These are phyloP conservation scores for Epinephelus cyanopodus DNA, from an alignment of 2,113 vertebrate genomes.

Conservation along the genomic window DNA sequence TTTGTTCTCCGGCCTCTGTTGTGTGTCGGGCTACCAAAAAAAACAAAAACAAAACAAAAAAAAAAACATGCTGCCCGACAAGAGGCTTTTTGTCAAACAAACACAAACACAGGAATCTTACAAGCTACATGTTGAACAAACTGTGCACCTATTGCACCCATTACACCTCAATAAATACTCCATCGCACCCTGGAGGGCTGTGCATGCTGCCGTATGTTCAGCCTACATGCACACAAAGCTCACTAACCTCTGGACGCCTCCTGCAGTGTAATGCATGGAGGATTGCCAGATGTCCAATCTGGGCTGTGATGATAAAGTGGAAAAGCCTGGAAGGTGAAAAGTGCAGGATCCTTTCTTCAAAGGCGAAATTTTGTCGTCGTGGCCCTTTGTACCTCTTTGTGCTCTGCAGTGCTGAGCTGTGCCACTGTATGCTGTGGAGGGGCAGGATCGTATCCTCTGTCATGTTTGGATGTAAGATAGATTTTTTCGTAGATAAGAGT, in stretches of 20 bases:
- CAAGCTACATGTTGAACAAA: slow-evolving; percentile 39
- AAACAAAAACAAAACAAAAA: not conserved
- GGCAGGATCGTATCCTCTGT: not conserved
- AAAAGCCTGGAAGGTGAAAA: slow-evolving; percentile 53
- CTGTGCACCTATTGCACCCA: slow-evolving; percentile 28
- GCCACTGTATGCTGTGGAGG: not conserved
- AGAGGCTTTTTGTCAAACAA: slow-evolving; percentile 24
- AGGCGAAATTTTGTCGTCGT: slow-evolving; percentile 3
- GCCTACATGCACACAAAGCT: slow-evolving; percentile 31
- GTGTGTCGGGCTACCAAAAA: slow-evolving; percentile 6
- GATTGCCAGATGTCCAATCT: slow-evolving; percentile 52
- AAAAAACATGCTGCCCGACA: not conserved
- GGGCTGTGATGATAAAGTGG: slow-evolving; percentile 48
- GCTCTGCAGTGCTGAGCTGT: slow-evolving; percentile 7
- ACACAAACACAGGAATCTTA: not conserved
- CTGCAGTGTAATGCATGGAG: slow-evolving; percentile 40
- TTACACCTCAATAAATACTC: slow-evolving; percentile 56
- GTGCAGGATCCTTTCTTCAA: slow-evolving; percentile 28
- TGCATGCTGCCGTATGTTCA: slow-evolving; percentile 42
- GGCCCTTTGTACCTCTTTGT: slow-evolving; percentile 34
- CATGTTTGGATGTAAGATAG: not conserved
- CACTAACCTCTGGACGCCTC: slow-evolving; percentile 2
- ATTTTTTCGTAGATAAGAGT: not conserved
- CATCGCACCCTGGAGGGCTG: slow-evolving; percentile 35
- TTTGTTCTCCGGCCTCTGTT: slow-evolving; percentile 26